Evolutionary conservation across 2,888 invertebrate genomes (phyloP).

Genomic region (Nebria salina): DNA sequence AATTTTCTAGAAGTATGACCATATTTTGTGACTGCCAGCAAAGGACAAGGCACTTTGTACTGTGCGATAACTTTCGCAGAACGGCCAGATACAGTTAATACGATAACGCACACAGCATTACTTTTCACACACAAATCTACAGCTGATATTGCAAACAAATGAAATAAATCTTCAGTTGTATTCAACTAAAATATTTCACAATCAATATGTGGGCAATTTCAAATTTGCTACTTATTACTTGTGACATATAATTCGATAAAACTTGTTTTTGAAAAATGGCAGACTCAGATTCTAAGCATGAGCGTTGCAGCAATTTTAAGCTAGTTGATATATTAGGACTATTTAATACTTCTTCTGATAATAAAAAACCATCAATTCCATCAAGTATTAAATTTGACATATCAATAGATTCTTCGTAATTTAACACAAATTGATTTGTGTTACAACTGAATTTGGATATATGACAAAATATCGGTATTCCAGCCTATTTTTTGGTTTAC

Average conservation of each 20-base stretch:
- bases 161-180: slow-evolving; percentile 67
- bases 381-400: slow-evolving; percentile 93
- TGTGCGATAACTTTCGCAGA: slow-evolving; percentile 77
- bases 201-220: no score
- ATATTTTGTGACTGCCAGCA: slow-evolving; percentile 77
- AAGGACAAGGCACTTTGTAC: slow-evolving; percentile 77
- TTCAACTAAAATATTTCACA: slow-evolving; percentile 18
- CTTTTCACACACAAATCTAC: slow-evolving; percentile 78
- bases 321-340: slow-evolving; percentile 80
- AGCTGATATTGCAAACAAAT: slow-evolving; percentile 77
- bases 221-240: slow-evolving; percentile 55
- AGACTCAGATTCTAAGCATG: slow-evolving; percentile 87
- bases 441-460: slow-evolving; percentile 84
- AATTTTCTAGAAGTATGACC: slow-evolving; percentile 75
- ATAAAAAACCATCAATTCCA: slow-evolving; percentile 88
- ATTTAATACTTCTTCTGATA: slow-evolving; percentile 84
- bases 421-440: slow-evolving; percentile 81
- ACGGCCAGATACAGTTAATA: slow-evolving; percentile 77
- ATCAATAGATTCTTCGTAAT: slow-evolving; percentile 83
- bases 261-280: slow-evolving; percentile 83
- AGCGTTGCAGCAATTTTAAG: slow-evolving; percentile 74
- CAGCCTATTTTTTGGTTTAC: slow-evolving; percentile 62
- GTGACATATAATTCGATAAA: slow-evolving; percentile 75
- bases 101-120: slow-evolving; percentile 78
- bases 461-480: slow-evolving; percentile 89